Base-by-base conservation (phyloP, 2,797 vertebrate genomes). In the Gouania willdenowi region DNA sequence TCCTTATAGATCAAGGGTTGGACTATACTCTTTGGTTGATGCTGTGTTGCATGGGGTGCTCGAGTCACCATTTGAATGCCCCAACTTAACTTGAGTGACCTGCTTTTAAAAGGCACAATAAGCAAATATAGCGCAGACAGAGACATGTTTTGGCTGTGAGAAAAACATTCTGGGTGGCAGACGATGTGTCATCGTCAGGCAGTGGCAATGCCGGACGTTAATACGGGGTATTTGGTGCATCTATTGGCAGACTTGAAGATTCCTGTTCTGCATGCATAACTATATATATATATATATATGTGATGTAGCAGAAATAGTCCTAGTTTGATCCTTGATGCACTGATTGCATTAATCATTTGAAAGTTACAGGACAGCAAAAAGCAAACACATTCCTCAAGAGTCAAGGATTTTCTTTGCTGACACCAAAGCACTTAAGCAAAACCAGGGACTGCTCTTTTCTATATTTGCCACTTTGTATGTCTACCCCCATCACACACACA, bases 101-200 rank as follows among this genome's bases (percentile, higher is more conserved):
- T 49, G 58, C 59, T 75, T 67, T 41, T 51, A 48, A 12, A 15
- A 52, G 38, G 25, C 60, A 72, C 60, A 64, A 72, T 61, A 39
- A 61, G 41, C 82, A 84, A 71, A 82, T 77, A 81, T 84, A 84
- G 81, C 60, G 21, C 25, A 28, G 57, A 59, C 71, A 75, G 71
- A 75, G 67, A 71, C 67, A 26, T 66, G 74, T 64, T 66, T 41
- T 66, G 55, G 67, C 58, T 54, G 62, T 38, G 43, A 40, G 26
- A 35, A 43, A 66, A 57, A 46, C 64, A 66, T 5, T 39, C 60
- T 48, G 51, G 26, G 63, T 54, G 58, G 69, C 59, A 86, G 77
- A 82, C 75, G 39, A 66, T 71, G 66, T 78, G 77, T 81, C 76
- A 82, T 79, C 72, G 50, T n/a, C 39, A 48, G 60, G 23, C 47